Percentiles rank a stretch among this genome's conserved stretches.
phyloP scores from a whole-genome alignment of 2,888 invertebrate genomes.

The Chirona hameri region DNA sequence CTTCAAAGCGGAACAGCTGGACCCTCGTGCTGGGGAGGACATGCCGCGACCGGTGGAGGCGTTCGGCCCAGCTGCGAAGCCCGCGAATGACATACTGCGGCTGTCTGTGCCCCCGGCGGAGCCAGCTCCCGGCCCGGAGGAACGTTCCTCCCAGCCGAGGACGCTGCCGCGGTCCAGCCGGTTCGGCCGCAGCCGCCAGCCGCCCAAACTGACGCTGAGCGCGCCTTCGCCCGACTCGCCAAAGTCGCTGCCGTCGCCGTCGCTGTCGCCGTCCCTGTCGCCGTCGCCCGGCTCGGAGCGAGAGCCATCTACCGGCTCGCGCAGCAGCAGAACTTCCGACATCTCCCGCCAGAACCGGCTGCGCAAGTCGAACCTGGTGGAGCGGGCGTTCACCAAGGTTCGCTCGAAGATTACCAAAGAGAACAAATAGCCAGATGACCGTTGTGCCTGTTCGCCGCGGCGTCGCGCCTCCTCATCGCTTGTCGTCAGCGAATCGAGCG shows the following conservation, averaged over 20 bases:
- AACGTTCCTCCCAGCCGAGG: background rate
- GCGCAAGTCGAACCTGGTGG: slow-evolving; percentile 12
- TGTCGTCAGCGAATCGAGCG: background rate
- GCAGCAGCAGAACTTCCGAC: background rate
- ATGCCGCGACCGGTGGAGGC: too few relatives aligned
- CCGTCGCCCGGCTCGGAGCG: background rate
- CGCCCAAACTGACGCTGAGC: background rate
- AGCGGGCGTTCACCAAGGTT: background rate
- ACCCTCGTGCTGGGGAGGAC: too few relatives aligned
- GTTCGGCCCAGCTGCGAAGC: too few relatives aligned
- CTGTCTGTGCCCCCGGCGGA: background rate
- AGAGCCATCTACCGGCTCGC: background rate
- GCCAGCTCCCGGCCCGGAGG: background rate
- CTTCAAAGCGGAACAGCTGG: too few relatives aligned
- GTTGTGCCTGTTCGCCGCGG: background rate
- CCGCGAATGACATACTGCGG: background rate
- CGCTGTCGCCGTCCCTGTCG: background rate
- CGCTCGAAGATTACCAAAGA: slow-evolving; percentile 10
- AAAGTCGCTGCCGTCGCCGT: background rate
- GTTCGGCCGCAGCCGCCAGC: background rate
- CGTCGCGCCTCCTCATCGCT: background rate
- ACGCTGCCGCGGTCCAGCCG: background rate
- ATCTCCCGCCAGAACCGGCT: background rate
- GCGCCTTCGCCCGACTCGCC: background rate
- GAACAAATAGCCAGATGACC: background rate